Evolutionary conservation across 2,888 invertebrate genomes (phyloP), one percentile per base, ranked within the genome.

Genomic region (Steromphala cineraria): DNA sequence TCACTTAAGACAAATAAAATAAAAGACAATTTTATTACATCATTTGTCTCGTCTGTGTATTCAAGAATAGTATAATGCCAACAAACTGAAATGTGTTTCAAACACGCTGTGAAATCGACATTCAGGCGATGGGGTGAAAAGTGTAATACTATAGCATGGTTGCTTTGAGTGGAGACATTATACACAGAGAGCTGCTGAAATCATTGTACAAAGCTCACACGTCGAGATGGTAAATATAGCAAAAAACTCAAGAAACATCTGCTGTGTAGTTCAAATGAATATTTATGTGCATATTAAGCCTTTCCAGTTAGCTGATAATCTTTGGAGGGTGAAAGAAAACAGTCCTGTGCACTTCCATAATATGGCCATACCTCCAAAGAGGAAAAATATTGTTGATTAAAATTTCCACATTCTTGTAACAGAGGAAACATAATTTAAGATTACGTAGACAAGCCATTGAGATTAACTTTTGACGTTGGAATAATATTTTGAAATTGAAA

Each of bases 271-370:
- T 31, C 24, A 28, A 62, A 28, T 28, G 62, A 62, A 62, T 62
- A 62, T 62, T 62, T 62, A 62, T 62, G 62, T 62, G 62, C 62
- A 62, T 62, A 62, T 62, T 62, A 62, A 62, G 62, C 28, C 46
- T 62, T 62, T 62, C 62, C 62, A 62, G 62, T 62, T 62, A 62
- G 62, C 62, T 62, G 62, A 28, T 62, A 62, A 17, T 62, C 28
- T 62, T 10, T 62, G 28, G 28, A 62, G 62, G 24, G 62, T 62
- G 62, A 62, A 62, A 28, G 62, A 62, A 62, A 62, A 62, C 62
- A 62, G 28, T 62, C 62, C 17, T 31, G 46, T 46, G 46, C 46
- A 46, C 46, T 46, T 46, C 46, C 13, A 46, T 46, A 46, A 46
- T 46, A 46, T 10, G 46, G 10, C 46, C 46, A 13, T 46, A 46